A percentile compares a stretch with the other conserved stretches of the same genome.
Evolutionary conservation across 2,113 vertebrate genomes (phyloP).

Genomic region (Hydrolagus affinis): DNA sequence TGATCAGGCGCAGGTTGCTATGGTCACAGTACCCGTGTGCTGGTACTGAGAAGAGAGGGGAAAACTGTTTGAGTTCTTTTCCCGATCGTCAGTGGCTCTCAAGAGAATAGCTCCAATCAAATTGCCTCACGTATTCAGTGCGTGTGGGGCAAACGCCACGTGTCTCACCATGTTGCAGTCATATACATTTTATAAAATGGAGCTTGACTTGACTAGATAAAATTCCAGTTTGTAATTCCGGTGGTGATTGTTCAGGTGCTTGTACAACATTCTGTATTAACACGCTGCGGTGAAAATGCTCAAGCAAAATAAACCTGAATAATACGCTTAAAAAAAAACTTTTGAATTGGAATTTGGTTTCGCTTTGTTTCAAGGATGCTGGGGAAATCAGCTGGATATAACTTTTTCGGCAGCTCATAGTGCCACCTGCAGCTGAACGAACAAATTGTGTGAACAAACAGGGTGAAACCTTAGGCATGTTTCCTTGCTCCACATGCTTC

Average conservation of each 20-base stretch:
- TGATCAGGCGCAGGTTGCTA: constrained; percentile 5
- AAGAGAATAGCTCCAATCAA: background rate
- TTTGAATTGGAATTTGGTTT: background rate
- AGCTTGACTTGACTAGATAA: too few relatives aligned
- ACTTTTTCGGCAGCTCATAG: background rate
- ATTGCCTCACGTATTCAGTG: too few relatives aligned
- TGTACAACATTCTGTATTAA: background rate
- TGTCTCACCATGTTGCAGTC: too few relatives aligned
- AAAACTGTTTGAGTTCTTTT: constrained; percentile 6
- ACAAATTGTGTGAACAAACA: background rate
- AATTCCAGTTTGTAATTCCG: too few relatives aligned
- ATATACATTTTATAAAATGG: too few relatives aligned
- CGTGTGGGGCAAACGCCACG: too few relatives aligned
- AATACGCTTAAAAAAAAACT: background rate
- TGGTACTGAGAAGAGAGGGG: background rate
- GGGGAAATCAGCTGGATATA: background rate
- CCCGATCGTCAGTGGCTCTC: background rate
- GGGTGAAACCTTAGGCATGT: too few relatives aligned
- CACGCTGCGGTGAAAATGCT: background rate
- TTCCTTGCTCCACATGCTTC: too few relatives aligned
- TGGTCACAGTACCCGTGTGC: background rate
- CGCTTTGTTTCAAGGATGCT: background rate
- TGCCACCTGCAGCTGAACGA: constrained; percentile 6
- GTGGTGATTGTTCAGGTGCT: background rate
- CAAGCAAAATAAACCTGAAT: background rate